phyloP scores from a whole-genome alignment of 1,140 invertebrate species.

The Sogatella furcifera region DNA sequence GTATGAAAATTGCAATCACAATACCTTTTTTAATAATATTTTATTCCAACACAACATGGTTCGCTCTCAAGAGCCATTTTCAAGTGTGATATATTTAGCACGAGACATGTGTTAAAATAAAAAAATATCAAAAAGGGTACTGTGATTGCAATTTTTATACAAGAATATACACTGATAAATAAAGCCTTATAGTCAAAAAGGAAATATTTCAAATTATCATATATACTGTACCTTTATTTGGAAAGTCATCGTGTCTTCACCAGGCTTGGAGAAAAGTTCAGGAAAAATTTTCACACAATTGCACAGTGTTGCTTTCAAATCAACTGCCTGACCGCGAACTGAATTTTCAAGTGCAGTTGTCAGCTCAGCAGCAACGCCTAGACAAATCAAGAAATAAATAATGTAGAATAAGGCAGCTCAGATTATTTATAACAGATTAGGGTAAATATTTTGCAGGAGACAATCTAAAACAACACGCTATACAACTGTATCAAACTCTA shows the following conservation, averaged over 20 bases:
- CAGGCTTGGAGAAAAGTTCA: slow-evolving; percentile 33
- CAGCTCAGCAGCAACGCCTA: slow-evolving; percentile 43
- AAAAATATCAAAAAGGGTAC: no score
- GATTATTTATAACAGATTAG: background rate
- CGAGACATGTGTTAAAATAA: no score
- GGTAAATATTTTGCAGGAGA: background rate
- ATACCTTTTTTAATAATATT: no score
- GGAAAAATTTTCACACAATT: slow-evolving; percentile 38
- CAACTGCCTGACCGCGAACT: slow-evolving; percentile 42
- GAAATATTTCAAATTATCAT: no score
- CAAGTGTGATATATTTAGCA: no score
- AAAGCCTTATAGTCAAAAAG: no score
- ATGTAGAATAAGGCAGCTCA: background rate
- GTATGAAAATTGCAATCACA: no score
- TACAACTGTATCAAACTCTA: background rate
- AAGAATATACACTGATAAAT: no score
- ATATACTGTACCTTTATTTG: background rate
- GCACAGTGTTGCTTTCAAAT: slow-evolving; percentile 36
- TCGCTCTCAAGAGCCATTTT: no score
- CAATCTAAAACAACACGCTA: background rate
- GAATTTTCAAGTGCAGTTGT: slow-evolving; percentile 45
- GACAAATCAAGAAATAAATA: background rate
- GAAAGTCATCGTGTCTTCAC: slow-evolving; percentile 11
- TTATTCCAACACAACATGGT: no score
- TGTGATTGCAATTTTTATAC: no score